Base-by-base conservation (phyloP, 2,113 vertebrate genomes). In the Percopsis transmontana region DNA sequence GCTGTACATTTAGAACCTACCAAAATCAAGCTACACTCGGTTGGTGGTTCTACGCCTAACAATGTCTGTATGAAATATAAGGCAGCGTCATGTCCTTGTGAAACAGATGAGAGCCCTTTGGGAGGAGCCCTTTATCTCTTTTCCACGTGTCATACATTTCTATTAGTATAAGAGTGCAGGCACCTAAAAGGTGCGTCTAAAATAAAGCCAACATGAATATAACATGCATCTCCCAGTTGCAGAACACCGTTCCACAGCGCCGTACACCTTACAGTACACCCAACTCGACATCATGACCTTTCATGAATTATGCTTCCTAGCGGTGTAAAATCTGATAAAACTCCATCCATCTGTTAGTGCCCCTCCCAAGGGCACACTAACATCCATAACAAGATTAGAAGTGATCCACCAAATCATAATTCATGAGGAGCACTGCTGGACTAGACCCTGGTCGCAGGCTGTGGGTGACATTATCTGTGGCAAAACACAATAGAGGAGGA, bases 331-430 rank as follows among this genome's bases (percentile, higher is more conserved):
- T 91, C 90, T 86, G 89, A 91, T 91, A 88, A 90, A 80, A 82
- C 80, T 68, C 60, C 74, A 80, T 81, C 83, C 70, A 76, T 84
- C 82, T 61, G 64, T 63, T 76, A 64, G 80, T 82, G 83, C 67
- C 75, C 76, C 78, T 82, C 83, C 71, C 90, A 92, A 92, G 91
- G 91, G 89, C 90, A 79, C 72, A 74, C 74, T 69, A 87, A 90
- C 87, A 91, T 83, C 79, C 80, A 82, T 91, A 92, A 91, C 82
- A 87, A 89, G 89, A 91, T 93, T 91, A 91, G 81, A 67, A 85
- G 68, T 58, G 82, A 87, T 89, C 79, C 68, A 68, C 72, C 76
- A 83, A 65, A 79, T 84, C 89, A 87, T 91, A 86, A 92, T 86
- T 93, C 85, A 91, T 61, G 81, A 23, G 14, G 58, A 69, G 82